Conservation (phyloP, 2,113 vertebrate species). For the Parotia lawesii region DNA sequence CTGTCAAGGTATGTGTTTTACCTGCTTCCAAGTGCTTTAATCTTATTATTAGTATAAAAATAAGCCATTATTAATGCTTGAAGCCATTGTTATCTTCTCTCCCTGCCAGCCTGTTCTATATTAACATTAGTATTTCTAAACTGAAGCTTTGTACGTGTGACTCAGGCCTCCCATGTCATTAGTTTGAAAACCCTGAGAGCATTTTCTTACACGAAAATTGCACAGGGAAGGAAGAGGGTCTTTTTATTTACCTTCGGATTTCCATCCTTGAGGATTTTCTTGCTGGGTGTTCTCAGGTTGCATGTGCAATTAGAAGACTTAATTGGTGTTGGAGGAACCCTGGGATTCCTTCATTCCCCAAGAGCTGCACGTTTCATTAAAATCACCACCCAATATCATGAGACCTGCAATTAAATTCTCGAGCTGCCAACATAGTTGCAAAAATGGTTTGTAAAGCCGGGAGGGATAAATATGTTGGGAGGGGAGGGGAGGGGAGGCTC, state of each 20-base stretch:
- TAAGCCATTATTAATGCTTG: not conserved
- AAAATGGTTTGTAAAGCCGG: not conserved
- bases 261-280: not conserved
- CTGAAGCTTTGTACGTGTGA: not conserved
- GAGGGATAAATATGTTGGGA: not conserved
- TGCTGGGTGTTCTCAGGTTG: not conserved
- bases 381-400: not conserved
- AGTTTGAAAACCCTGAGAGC: not conserved
- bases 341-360: not conserved
- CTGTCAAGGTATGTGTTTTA: not conserved
- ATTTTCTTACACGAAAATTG: not conserved
- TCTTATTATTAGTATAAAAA: not conserved
- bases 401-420: not conserved
- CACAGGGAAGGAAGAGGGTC: not conserved
- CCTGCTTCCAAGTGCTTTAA: not conserved
- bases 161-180: not conserved
- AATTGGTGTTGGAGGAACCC: constrained; percentile 6
- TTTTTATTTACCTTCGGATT: constrained; percentile 38
- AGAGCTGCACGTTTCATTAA: constrained; percentile 6
- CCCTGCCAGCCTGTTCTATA: not conserved
- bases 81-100: not conserved
- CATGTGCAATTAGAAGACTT: not conserved
- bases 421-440: not conserved
- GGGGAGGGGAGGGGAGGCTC: not conserved
- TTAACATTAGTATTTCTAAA: not conserved